These are phyloP conservation scores for Rapana venosa DNA, from an alignment of 2,888 invertebrate species.

Conservation along the genomic window DNA sequence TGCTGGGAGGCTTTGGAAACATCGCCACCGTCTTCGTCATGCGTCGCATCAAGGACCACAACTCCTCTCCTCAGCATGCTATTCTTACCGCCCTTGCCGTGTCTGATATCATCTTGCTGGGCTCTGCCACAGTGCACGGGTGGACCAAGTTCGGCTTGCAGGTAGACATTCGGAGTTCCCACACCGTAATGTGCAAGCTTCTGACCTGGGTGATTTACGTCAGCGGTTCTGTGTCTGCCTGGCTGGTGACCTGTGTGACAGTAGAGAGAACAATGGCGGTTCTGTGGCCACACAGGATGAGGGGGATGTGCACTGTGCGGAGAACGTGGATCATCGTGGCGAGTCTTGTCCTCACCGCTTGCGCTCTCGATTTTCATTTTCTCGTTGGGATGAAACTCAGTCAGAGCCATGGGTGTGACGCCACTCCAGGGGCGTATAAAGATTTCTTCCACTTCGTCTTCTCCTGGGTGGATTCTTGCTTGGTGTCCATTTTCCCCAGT, in stretches of 20 bases:
- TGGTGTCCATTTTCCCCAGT: background rate
- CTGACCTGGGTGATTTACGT: background rate
- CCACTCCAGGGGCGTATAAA: background rate
- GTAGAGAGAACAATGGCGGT: conserved; percentile 1
- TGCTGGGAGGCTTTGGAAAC: conserved; percentile 18
- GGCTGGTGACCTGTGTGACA: conserved; percentile 10
- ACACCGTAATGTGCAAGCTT: background rate
- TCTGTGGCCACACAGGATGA: background rate
- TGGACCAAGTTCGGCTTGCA: background rate
- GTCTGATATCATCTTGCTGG: background rate
- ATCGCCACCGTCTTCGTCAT: conserved; percentile 20
- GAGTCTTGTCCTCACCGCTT: background rate
- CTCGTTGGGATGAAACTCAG: background rate
- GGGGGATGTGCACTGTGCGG: background rate
- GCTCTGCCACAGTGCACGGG: background rate
- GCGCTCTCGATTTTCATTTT: background rate
- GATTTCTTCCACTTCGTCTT: background rate
- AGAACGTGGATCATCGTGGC: background rate
- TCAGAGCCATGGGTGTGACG: background rate
- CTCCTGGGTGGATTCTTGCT: background rate
- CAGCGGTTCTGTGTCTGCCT: background rate
- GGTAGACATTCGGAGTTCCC: background rate
- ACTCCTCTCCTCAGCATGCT: conserved; percentile 13
- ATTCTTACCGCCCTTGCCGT: conserved; percentile 13
- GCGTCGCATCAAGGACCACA: background rate